Base-by-base conservation (phyloP, 1,140 invertebrate species). In the Eriocheir sinensis region DNA sequence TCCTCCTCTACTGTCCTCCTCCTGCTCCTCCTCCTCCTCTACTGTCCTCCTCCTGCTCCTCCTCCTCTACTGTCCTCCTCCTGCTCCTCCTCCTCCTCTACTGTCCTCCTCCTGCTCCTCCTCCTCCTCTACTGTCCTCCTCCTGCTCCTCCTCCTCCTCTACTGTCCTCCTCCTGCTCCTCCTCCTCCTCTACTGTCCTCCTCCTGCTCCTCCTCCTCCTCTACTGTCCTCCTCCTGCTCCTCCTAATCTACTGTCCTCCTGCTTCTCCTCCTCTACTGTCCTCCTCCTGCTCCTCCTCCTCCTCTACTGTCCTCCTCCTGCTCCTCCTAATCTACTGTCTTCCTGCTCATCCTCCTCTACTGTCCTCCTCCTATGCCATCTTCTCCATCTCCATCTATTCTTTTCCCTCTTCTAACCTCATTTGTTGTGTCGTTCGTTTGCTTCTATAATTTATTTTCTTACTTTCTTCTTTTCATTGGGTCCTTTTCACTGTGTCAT, bases 1-100 rank as follows among this genome's bases (percentile, higher is more conserved):
- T 27, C 1, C 36, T 17, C 85, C n/a, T 9, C 85, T 9, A n/a
- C 32, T 85, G 40, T 92, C 91, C 85, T 80, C 85, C 80, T 85
- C 79, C 53, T 80, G 36, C 79, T 83, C 79, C 48, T 41, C 48
- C 79, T 85, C 80, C 17, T n/a, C 21, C 9, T 60, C 41, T 2
- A 6, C 41, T 12, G 0, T 8, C 17, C 12, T 41, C 38, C 3
- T 41, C 2, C 32, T 89, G 27, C 40, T 32, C 9, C 40, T 32
- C 38, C 89, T 34, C 53, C 88, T 12, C 40, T 32, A 3, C 9
- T 32, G n/a, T 89, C 36, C 8, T 79, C 48, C 32, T 44, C 27
- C 60, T 72, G 60, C 34, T 48, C 17, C 12, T 48, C 32, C 34
- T 83, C 81, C 30, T 83, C 30, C 81, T 72, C 60, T 72, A 12